Conservation (phyloP, 2,888 invertebrate genomes). For the Stenotaenia linearis region DNA sequence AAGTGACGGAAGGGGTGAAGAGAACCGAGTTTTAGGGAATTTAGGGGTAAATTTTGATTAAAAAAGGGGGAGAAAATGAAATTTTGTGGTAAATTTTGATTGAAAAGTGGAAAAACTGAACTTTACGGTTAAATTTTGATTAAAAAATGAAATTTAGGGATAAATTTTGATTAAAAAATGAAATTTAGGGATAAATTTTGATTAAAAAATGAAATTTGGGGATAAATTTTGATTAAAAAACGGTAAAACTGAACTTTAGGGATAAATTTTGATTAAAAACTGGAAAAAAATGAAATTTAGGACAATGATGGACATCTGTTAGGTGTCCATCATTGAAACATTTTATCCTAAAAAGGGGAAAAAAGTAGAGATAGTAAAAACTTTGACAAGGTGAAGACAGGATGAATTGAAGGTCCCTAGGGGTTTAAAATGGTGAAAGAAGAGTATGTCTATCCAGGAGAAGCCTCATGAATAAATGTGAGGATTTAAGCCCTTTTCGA, state of each 20-base stretch:
- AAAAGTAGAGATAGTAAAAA: not conserved
- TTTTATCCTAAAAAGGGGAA: not conserved
- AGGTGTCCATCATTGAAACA: not conserved
- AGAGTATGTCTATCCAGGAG: not conserved
- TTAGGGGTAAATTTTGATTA: not conserved
- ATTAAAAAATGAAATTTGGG: not conserved
- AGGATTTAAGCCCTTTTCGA: not conserved
- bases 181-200: not conserved
- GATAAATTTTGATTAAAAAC: not conserved
- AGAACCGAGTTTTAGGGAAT: too few species aligned
- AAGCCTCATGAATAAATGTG: not conserved
- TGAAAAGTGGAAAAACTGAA: not conserved
- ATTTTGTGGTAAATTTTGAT: too few species aligned
- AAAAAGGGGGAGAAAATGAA: not conserved
- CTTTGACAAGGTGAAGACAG: conserved; percentile 12
- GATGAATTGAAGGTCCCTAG: not conserved
- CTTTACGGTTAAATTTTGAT: not conserved
- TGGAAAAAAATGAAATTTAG: not conserved
- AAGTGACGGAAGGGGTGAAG: not conserved
- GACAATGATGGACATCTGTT: not conserved
- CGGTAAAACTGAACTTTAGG: not conserved
- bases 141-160: not conserved
- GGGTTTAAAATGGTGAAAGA: not conserved
- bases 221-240: not conserved
- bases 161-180: too few species aligned